These are phyloP conservation scores for Andrena trimmerana DNA, from an alignment of 2,888 invertebrate species.

Conservation along the genomic window DNA sequence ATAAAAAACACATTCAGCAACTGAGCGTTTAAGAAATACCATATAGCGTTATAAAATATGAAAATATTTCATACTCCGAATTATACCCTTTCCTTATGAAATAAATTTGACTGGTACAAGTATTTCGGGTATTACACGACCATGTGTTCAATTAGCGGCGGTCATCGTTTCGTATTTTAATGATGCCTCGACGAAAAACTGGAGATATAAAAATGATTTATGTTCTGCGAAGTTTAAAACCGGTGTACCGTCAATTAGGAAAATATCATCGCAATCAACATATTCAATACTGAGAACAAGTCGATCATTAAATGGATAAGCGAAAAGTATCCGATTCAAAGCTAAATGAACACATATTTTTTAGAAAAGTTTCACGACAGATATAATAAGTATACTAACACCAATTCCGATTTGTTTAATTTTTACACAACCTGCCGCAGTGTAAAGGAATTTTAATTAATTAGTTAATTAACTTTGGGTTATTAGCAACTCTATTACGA, in stretches of 20 bases:
- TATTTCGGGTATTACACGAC: slow-evolving; percentile 17
- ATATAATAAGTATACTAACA: background rate
- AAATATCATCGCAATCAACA: slow-evolving; percentile 70
- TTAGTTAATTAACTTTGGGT: too few relatives aligned
- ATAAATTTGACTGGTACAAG: slow-evolving; percentile 23
- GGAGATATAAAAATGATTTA: slow-evolving; percentile 80
- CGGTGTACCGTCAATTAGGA: slow-evolving; percentile 80
- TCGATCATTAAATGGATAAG: slow-evolving; percentile 65
- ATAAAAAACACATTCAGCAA: slow-evolving; percentile 9
- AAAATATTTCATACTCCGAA: slow-evolving; percentile 20
- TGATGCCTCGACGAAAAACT: slow-evolving; percentile 76
- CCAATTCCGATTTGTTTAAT: background rate
- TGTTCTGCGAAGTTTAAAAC: slow-evolving; percentile 79
- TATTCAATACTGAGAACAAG: slow-evolving; percentile 34
- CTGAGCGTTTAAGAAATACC: slow-evolving; percentile 16
- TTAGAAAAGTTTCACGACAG: too few relatives aligned
- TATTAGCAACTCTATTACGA: too few relatives aligned
- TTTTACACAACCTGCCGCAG: background rate
- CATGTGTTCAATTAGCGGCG: slow-evolving; percentile 66
- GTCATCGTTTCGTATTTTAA: slow-evolving; percentile 76
- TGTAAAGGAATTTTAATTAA: too few relatives aligned
- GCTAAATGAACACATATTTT: background rate
- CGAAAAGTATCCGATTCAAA: slow-evolving; percentile 17
- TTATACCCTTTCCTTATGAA: slow-evolving; percentile 19
- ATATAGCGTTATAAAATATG: slow-evolving; percentile 24